These are phyloP conservation scores for Danaus plexippus DNA, from an alignment of 1,140 invertebrate genomes.

Conservation along the genomic window DNA sequence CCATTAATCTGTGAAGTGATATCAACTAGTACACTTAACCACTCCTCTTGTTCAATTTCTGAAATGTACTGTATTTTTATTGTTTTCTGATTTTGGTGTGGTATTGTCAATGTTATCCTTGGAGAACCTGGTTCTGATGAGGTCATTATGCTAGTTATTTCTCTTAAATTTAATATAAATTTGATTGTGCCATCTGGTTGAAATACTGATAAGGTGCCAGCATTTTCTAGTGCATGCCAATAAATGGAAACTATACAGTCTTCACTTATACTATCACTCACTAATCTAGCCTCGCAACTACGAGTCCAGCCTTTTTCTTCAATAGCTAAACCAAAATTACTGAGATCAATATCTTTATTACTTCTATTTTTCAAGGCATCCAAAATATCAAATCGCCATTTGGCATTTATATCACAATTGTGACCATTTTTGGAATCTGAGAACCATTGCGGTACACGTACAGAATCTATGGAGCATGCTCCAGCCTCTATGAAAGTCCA, in stretches of 20 bases:
- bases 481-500: conserved; percentile 87
- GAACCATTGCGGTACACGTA: conserved; percentile 84
- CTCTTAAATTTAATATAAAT: conserved; percentile 76
- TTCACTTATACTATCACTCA: conserved; percentile 75
- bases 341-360: conserved; percentile 68
- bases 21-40: conserved; percentile 82
- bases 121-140: conserved; percentile 84
- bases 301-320: conserved; percentile 89
- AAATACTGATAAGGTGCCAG: conserved; percentile 82
- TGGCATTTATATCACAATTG: conserved; percentile 78
- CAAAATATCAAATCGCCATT: conserved; percentile 83
- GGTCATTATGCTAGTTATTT: conserved; percentile 82
- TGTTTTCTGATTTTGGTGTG: conserved; percentile 72
- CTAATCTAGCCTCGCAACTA: conserved; percentile 80
- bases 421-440: conserved; percentile 72
- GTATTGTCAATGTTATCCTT: conserved; percentile 80
- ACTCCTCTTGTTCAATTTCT: conserved; percentile 89
- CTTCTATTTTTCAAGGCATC: conserved; percentile 77
- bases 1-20: conserved; percentile 81
- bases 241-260: conserved; percentile 87
- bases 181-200: conserved; percentile 83
- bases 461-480: conserved; percentile 80
- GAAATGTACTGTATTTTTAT: conserved; percentile 82
- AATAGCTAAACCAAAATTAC: conserved; percentile 80
- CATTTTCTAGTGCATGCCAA: conserved; percentile 77